Evolutionary conservation across 2,113 vertebrate species (phyloP), one percentile per base, ranked within the genome.

Genomic region (Chrysemys picta): DNA sequence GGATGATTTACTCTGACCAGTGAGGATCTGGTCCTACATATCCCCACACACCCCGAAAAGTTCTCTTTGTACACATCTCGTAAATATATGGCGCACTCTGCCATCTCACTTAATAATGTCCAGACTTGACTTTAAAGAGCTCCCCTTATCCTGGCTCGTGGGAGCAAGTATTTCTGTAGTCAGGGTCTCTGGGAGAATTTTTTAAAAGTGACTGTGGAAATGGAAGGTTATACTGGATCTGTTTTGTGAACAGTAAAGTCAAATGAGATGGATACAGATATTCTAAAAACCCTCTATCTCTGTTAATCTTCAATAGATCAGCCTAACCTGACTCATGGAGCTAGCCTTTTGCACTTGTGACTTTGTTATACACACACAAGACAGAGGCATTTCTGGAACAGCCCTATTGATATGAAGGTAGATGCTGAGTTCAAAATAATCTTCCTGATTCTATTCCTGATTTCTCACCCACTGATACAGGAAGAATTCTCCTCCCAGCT

Each of bases 271-370:
- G 16, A n/a, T 65, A 65, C 31, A 17, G 31, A 19, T n/a, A 65
- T 35, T 65, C 31, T 65, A 65, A 65, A 65, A 35, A 65, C 2
- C 62, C 62, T 65, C 3, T 19, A 8, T n/a, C 59, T 65, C 56
- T 97, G 50, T 81, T 53, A 80, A 80, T 94, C 38, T 84, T 50
- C 94, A 94, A 84, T 69, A 84, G 80, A 94, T 87, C 93, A 80
- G 69, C 65, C 47, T 85, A 84, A 85, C 69, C 31, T 82, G 65
- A 87, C 57, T 35, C n/a, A 87, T 29, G 80, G 65, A 52, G 50
- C 83, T 93, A 88, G 89, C 84, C 82, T 89, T 95, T 91, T 78
- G 54, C 85, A 54, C 19, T 65, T 92, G 87, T 86, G 69, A 80
- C 80, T 93, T 93, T 91, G 80, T 54, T 16, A 19, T 45, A 81